Conservation (phyloP, 2,113 vertebrate genomes). For the Aegithalos caudatus region DNA sequence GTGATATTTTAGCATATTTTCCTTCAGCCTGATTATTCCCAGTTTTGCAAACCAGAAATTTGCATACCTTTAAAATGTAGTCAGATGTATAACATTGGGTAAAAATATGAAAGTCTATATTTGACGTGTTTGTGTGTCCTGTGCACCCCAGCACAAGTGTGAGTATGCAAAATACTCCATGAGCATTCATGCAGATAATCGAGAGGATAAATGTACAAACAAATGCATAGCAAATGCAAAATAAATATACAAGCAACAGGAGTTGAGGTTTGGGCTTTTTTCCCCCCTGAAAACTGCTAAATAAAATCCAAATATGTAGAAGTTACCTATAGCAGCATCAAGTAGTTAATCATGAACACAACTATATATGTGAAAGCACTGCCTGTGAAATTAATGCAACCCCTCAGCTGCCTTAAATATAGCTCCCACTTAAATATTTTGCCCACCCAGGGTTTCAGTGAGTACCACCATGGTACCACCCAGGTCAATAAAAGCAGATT, state of each 20-base stretch:
- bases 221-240: not conserved
- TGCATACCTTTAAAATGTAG: not conserved
- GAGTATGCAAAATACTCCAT: not conserved
- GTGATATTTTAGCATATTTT: not conserved
- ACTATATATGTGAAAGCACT: not conserved
- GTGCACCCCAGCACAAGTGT: rapidly evolving
- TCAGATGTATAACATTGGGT: not conserved
- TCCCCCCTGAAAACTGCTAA: not conserved
- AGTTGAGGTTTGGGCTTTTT: not conserved
- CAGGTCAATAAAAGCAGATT: not conserved
- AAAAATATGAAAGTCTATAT: not conserved
- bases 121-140: not conserved
- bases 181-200: not conserved
- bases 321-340: not conserved
- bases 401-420: not conserved
- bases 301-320: not conserved
- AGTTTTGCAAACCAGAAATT: not conserved
- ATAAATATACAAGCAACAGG: not conserved
- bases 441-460: not conserved
- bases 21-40: not conserved
- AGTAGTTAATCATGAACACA: not conserved
- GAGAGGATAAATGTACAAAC: not conserved
- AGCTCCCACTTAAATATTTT: not conserved
- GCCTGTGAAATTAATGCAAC: not conserved
- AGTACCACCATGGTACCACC: not conserved